Evolutionary conservation across 2,113 vertebrate species (phyloP).

Genomic region (Heptranchias perlo): DNA sequence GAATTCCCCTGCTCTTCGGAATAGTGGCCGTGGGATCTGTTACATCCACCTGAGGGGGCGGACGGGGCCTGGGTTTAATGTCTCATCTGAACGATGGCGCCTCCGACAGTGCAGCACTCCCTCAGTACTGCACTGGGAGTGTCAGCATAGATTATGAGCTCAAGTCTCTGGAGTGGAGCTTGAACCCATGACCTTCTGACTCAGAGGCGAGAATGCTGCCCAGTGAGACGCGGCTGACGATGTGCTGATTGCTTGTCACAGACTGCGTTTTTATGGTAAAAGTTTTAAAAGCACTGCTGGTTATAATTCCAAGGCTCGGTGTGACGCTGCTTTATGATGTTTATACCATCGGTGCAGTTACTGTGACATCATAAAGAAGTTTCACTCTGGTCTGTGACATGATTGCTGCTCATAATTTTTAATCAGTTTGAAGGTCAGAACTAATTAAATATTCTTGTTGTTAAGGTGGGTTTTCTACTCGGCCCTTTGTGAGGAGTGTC

Average conservation of each 20-base stretch:
- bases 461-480: conserved; percentile 87
- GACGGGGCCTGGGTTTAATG: not conserved
- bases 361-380: not conserved
- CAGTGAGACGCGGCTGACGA: too few relatives aligned
- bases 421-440: not conserved
- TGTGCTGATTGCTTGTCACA: not conserved
- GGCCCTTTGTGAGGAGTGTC: conserved; percentile 91
- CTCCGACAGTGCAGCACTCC: not conserved
- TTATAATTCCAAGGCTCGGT: not conserved
- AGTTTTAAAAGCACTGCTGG: not conserved
- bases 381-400: not conserved
- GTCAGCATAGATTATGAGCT: too few relatives aligned
- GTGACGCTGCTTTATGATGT: not conserved
- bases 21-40: not conserved
- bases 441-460: conserved; percentile 36
- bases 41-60: not conserved
- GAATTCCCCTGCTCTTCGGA: not conserved
- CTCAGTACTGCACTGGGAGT: too few relatives aligned
- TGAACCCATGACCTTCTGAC: not conserved
- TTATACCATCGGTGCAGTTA: not conserved
- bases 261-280: not conserved
- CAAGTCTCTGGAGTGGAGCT: not conserved
- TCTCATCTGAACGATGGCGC: not conserved
- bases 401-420: not conserved
- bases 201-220: not conserved